A percentile compares a stretch with the other conserved stretches of the same genome.
Evolutionary conservation across 2,888 invertebrate species (phyloP).

Genomic region (Tolmerus cingulatus): DNA sequence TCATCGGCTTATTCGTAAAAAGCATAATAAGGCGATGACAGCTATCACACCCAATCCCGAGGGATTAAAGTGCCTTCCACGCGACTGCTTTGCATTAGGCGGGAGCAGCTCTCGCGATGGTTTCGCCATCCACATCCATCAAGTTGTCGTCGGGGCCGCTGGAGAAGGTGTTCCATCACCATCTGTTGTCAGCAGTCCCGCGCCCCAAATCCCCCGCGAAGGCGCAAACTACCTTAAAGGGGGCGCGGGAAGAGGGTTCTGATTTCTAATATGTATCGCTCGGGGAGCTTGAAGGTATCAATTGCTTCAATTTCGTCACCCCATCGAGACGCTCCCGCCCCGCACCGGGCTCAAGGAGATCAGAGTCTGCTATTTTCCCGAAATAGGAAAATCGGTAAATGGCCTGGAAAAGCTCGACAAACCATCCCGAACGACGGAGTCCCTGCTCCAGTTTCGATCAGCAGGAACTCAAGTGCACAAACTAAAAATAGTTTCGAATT

Average conservation of each 20-base stretch:
- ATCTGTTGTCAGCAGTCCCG: slow-evolving; percentile 20
- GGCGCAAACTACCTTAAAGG: slow-evolving; percentile 14
- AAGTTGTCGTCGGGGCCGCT: not conserved
- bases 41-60: slow-evolving; percentile 15
- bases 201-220: not conserved
- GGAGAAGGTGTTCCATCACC: slow-evolving; percentile 25
- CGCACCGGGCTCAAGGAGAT: not conserved
- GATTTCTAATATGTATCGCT: slow-evolving; percentile 1
- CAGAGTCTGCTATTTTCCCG: not conserved
- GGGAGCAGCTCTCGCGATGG: not conserved
- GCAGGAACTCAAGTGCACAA: slow-evolving; percentile 2
- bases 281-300: not conserved
- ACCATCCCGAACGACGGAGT: not conserved
- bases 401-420: slow-evolving; percentile 39
- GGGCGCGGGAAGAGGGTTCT: not conserved
- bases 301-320: slow-evolving; percentile 20
- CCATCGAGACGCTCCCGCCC: not conserved
- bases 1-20: slow-evolving; percentile 17
- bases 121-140: slow-evolving; percentile 34
- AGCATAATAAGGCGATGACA: slow-evolving; percentile 35
- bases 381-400: slow-evolving; percentile 39
- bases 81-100: slow-evolving; percentile 6
- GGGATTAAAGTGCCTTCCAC: slow-evolving; percentile 27
- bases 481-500: slow-evolving; percentile 29
- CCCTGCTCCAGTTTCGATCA: not conserved